Evolutionary conservation across 2,797 vertebrate species (phyloP).

Genomic region (Squalus acanthias): DNA sequence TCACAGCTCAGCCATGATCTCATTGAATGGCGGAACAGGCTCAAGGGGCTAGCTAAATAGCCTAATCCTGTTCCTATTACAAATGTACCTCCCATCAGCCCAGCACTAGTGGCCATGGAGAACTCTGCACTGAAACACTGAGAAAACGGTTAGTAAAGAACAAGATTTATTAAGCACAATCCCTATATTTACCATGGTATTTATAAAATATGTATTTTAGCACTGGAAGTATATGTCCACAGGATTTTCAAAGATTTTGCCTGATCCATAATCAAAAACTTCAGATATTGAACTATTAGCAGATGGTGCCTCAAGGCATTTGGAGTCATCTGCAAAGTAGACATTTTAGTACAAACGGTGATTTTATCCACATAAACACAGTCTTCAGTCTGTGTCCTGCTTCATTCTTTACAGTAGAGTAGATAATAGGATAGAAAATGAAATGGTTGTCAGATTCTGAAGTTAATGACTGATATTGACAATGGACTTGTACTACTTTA

Average conservation of each 20-base stretch:
- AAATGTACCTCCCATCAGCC: background rate
- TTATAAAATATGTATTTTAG: background rate
- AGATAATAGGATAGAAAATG: background rate
- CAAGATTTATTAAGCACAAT: too few species aligned
- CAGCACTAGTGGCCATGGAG: too few species aligned
- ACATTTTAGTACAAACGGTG: background rate
- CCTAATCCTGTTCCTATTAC: background rate
- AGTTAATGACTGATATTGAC: background rate
- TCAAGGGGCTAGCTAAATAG: background rate
- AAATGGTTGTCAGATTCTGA: background rate
- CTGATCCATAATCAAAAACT: background rate
- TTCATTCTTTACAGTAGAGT: background rate
- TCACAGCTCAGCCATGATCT: background rate
- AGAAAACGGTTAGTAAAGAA: too few species aligned
- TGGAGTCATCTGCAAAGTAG: background rate
- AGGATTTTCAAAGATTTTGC: background rate
- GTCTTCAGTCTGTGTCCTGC: background rate
- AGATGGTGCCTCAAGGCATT: background rate
- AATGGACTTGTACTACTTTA: background rate
- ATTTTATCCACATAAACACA: background rate
- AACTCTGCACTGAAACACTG: too few species aligned
- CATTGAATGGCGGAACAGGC: background rate
- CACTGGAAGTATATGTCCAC: background rate
- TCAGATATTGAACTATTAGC: background rate
- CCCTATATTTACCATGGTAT: background rate